Base-by-base conservation (phyloP, 2,888 invertebrate species). In the Strigamia maritima region DNA sequence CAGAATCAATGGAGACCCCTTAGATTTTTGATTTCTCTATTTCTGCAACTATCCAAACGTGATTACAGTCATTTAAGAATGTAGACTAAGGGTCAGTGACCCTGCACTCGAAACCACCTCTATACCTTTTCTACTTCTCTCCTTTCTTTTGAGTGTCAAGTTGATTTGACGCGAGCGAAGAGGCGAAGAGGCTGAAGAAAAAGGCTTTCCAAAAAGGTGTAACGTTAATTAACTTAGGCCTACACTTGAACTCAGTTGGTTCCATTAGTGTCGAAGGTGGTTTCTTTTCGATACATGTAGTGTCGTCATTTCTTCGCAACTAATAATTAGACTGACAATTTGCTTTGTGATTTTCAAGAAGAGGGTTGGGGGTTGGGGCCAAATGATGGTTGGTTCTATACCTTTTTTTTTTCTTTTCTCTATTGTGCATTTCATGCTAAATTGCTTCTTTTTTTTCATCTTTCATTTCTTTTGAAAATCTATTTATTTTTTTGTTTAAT, bases 1-100 rank as follows among this genome's bases (percentile, higher is more conserved):
- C 60, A 60, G 22, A 60, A 60, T 60, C 60, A 60, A 60, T 60
- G 60, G 60, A 22, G 8, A 24, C 22, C 60, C 60, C 22, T 19
- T 60, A 2, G 22, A 10, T 4, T 60, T 60, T 60, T 60, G 60
- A 60, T 60, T 60, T 60, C 60, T 60, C 60, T 60, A 60, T 60
- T 60, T 10, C 19, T 60, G 16, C n/a, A n/a, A 19, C 60, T 60
- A 60, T 60, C 22, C 60, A 60, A 60, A 60, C 60, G 19, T 60
- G 60, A 60, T 60, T 60, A 60, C 60, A 60, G 60, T 60, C 60
- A 60, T 60, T 60, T 60, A 60, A 60, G 60, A 60, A 60, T 60
- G 60, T 19, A 60, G 60, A 60, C 60, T 19, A 2, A 4, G 60
- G 60, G 60, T 60, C 60, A 60, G 3, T 6, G 60, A 60, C 60